Evolutionary conservation across 2,113 vertebrate species (phyloP).

Genomic region (Desmodus rotundus): DNA sequence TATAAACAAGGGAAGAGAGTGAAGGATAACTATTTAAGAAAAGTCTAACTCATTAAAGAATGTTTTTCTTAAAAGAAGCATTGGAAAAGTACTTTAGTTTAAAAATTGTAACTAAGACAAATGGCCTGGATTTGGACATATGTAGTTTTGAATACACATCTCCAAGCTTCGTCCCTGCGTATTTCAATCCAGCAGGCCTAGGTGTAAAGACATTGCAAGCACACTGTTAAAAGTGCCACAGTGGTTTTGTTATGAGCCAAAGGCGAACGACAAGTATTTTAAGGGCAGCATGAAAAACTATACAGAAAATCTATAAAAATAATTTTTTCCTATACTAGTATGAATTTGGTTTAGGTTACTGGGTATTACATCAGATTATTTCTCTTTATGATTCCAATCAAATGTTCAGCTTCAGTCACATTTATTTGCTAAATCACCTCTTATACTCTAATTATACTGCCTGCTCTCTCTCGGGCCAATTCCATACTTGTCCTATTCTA

Average conservation of each 20-base stretch:
- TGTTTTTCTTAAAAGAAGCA: not conserved
- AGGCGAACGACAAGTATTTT: not conserved
- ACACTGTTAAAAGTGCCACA: not conserved
- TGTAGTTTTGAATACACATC: not conserved
- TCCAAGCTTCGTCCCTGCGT: not conserved
- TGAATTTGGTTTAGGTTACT: not conserved
- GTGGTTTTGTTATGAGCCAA: not conserved
- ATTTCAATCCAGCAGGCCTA: not conserved
- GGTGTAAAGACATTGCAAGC: not conserved
- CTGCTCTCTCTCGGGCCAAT: not conserved
- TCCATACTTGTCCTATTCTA: not conserved
- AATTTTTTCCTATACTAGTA: conserved; percentile 8
- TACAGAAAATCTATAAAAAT: conserved; percentile 10
- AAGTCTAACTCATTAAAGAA: not conserved
- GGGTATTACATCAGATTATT: not conserved
- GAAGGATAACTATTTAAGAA: not conserved
- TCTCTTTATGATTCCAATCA: not conserved
- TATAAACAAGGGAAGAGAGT: not conserved
- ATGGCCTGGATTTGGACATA: not conserved
- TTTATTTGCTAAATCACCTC: not conserved
- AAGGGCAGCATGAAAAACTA: not conserved
- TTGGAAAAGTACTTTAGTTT: not conserved
- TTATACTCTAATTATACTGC: not conserved
- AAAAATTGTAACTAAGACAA: conserved; percentile 21
- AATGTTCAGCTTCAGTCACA: not conserved